Conservation (phyloP, 1,140 invertebrate species). For the Calosoma granatense region DNA sequence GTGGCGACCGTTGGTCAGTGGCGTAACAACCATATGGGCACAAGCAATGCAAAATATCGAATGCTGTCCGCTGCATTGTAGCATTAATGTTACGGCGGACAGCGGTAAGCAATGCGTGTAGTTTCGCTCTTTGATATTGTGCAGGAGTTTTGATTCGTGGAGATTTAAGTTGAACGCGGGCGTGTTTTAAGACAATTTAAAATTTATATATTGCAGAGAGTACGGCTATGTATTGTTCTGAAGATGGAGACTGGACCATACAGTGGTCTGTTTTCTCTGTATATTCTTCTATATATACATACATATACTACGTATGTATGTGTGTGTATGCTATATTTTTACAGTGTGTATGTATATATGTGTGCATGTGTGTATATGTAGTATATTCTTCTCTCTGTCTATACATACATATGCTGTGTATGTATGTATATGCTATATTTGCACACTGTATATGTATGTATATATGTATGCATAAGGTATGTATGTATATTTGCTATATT, state of each 20-base stretch:
- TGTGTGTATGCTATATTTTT: not conserved
- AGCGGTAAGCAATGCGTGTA: too few relatives aligned
- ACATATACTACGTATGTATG: constrained; percentile 1
- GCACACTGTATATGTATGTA: constrained; percentile 1
- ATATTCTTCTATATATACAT: not conserved
- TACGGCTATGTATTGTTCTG: not conserved
- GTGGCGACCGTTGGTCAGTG: too few relatives aligned
- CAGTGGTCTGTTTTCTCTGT: not conserved
- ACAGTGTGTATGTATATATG: not conserved
- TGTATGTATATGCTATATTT: not conserved
- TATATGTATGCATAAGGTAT: not conserved
- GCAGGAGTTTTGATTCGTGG: too few relatives aligned
- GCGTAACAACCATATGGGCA: not conserved
- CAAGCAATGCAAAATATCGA: too few relatives aligned
- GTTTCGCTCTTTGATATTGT: too few relatives aligned
- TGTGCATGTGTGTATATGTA: not conserved
- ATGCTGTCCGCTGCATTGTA: too few relatives aligned
- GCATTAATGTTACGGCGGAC: too few relatives aligned
- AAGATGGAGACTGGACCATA: not conserved
- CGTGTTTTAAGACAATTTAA: constrained; percentile 11
- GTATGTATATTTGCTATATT: not conserved
- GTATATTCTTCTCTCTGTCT: not conserved
- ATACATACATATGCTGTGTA: constrained; percentile 1
- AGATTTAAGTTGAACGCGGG: not conserved
- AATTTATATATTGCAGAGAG: not conserved